Base-by-base conservation (phyloP, 1,140 invertebrate species). In the Hylaeus volcanicus region DNA sequence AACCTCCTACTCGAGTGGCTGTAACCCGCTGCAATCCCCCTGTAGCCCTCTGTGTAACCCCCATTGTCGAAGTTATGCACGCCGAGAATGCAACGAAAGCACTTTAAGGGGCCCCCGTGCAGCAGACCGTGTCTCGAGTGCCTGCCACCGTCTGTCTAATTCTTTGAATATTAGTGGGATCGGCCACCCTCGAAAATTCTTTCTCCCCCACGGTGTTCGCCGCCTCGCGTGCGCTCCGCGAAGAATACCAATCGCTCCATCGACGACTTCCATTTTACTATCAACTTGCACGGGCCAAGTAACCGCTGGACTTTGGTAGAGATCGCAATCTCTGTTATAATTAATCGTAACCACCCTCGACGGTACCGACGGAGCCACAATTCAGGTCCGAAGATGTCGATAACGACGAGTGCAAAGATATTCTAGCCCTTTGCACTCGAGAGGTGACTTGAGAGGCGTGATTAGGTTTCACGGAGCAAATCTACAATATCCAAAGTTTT, bases 91-190 rank as follows among this genome's bases (percentile, higher is more conserved):
- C 87, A 88, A 88, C 77, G 85, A 88, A 89, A 88, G 88, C 85
- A 85, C 83, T 88, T 88, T 86, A 85, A 87, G 88, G 88, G 87
- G 75, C 64, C 75, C 71, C 80, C 68, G 85, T 81, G 79, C 82
- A 83, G 75, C 48, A 72, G 83, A 87, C 85, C 88, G 79, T 88
- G 78, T 81, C 85, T 88, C 88, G 43, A 89, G 88, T 68, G 83
- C 73, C 70, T 74, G 55, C 85, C 82, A 83, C 82, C 83, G 85
- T 83, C 87, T 87, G 80, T 88, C 80, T 85, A 89, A 89, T 87
- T 88, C 83, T 89, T 89, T 74, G 80, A 82, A 85, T 87, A 89
- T 89, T 88, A 88, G 82, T 82, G 85, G 82, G 82, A 82, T 87
- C 79, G 74, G 75, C 78, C 83, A 75, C 85, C 82, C 82, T 84